Evolutionary conservation across 35 echinoderm and acorn worm genomes (phyloP).

Genomic region (Chiridota heheva): DNA sequence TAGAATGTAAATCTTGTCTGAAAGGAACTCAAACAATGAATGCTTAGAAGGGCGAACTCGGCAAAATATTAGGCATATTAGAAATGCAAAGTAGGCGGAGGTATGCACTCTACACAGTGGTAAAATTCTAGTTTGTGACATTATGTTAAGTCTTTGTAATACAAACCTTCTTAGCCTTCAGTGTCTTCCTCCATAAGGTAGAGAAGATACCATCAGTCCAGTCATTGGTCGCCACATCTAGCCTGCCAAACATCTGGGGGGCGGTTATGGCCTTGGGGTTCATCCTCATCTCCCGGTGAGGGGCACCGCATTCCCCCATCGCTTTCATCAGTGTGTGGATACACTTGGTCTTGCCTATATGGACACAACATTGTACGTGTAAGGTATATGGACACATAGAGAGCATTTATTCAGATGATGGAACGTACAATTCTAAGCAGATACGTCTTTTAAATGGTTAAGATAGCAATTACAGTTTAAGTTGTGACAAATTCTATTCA

Average conservation of each 20-base stretch:
- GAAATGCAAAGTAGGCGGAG: too few relatives aligned
- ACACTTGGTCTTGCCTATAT: conserved; percentile 87
- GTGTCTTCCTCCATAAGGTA: conserved; percentile 97
- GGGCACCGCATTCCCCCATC: conserved; percentile 82
- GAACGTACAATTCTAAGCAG: too few relatives aligned
- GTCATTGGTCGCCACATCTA: conserved; percentile 98
- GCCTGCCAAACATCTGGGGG: conserved; percentile 97
- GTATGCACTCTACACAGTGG: too few relatives aligned
- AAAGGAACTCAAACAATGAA: too few relatives aligned
- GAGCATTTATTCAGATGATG: neutral
- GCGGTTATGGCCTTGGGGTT: conserved; percentile 99
- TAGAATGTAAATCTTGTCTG: too few relatives aligned
- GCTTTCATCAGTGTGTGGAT: conserved; percentile 92
- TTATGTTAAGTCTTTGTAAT: too few relatives aligned
- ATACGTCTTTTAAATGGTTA: too few relatives aligned
- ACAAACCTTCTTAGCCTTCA: conserved; percentile 95
- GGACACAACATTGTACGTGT: neutral
- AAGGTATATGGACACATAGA: neutral
- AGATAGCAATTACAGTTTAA: too few relatives aligned
- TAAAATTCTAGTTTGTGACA: too few relatives aligned
- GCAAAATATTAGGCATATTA: too few relatives aligned
- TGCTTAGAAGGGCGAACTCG: too few relatives aligned
- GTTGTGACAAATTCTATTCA: too few relatives aligned
- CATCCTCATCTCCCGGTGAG: conserved; percentile 96
- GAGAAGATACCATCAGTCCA: conserved; percentile 99